Conservation (phyloP, 2,113 vertebrate genomes). For the Craseonycteris thonglongyai region DNA sequence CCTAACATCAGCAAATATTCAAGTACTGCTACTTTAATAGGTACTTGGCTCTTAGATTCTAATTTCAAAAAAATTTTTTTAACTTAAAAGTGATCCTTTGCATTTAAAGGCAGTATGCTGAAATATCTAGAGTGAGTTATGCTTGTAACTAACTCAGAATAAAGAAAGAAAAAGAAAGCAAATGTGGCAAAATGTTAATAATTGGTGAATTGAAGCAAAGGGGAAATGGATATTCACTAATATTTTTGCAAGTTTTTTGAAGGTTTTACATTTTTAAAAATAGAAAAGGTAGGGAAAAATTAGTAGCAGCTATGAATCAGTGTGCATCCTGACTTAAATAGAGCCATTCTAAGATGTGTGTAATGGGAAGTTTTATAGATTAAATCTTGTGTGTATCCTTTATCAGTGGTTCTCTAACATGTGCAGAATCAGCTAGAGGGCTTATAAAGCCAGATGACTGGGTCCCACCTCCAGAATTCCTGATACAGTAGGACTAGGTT, state of each 20-base stretch:
- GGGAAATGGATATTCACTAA: background rate
- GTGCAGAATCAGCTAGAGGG: background rate
- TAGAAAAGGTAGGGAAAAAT: background rate
- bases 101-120: background rate
- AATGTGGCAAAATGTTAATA: background rate
- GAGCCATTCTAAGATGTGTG: background rate
- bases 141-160: background rate
- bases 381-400: background rate
- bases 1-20: background rate
- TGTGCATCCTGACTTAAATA: background rate
- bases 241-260: background rate
- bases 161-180: background rate
- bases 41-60: background rate
- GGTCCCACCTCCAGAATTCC: background rate
- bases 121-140: background rate
- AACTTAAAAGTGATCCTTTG: background rate
- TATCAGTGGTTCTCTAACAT: background rate
- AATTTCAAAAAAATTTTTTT: background rate
- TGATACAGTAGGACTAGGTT: background rate
- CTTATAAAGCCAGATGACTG: background rate
- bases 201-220: background rate
- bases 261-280: conserved; percentile 4
- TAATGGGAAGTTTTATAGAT: background rate
- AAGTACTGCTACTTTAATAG: background rate
- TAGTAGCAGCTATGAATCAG: background rate